These are phyloP conservation scores for Megaleporinus macrocephalus DNA, from an alignment of 2,113 vertebrate genomes.

Conservation along the genomic window DNA sequence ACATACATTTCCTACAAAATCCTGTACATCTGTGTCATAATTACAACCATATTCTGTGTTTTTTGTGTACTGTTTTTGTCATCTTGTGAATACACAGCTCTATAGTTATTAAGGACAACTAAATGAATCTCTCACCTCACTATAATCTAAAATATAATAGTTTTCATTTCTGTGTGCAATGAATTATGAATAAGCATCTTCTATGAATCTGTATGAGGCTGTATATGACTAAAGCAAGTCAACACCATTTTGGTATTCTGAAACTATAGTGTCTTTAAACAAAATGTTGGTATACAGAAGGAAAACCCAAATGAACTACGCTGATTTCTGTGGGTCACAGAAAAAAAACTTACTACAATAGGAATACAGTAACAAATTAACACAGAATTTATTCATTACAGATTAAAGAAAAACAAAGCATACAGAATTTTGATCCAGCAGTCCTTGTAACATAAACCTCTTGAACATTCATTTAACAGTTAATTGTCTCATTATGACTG, in stretches of 20 bases:
- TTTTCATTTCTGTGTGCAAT: neutral
- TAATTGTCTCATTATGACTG: neutral
- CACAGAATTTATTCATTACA: neutral
- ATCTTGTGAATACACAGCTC: neutral
- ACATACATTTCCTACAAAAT: neutral
- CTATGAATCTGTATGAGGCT: too few relatives aligned
- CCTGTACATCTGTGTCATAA: neutral
- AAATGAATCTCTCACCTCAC: too few relatives aligned
- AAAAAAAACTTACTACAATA: neutral
- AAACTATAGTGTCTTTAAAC: neutral
- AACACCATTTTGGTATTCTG: neutral
- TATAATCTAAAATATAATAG: too few relatives aligned
- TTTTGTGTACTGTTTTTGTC: neutral
- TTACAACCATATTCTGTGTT: too few relatives aligned
- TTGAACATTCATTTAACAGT: neutral
- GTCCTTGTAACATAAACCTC: neutral
- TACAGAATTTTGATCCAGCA: neutral
- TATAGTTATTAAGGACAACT: too few relatives aligned
- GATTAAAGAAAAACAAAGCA: neutral
- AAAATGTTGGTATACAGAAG: neutral
- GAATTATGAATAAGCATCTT: neutral
- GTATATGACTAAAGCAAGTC: neutral
- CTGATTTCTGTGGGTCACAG: neutral
- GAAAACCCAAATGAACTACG: neutral
- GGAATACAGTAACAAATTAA: neutral